These are phyloP conservation scores for Austrofundulus limnaeus DNA, from an alignment of 2,113 vertebrate species.

Conservation along the genomic window DNA sequence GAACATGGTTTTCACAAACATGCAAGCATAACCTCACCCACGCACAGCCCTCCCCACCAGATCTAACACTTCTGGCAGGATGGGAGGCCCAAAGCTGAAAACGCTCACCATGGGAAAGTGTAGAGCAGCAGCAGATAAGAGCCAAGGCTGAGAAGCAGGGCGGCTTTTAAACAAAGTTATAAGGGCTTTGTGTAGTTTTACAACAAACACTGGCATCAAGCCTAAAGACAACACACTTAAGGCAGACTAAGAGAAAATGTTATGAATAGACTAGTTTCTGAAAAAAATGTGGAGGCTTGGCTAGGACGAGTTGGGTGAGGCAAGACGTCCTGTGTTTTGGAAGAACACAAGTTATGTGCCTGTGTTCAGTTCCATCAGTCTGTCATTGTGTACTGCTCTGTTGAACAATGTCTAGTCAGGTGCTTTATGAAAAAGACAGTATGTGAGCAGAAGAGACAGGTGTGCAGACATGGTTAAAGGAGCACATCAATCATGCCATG, in stretches of 20 bases:
- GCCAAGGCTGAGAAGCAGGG: conserved; percentile 21
- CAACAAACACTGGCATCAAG: conserved; percentile 39
- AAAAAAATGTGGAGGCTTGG: conserved; percentile 24
- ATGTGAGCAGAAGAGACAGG: conserved; percentile 35
- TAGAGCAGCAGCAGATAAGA: conserved; percentile 33
- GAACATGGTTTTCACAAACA: conserved; percentile 44
- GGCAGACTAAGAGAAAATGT: conserved; percentile 26
- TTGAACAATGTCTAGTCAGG: conserved; percentile 42
- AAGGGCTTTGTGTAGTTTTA: conserved; percentile 44
- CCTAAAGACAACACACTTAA: conserved; percentile 34
- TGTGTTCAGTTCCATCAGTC: conserved; percentile 45
- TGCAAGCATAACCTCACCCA: conserved; percentile 34
- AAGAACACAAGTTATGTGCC: conserved; percentile 11
- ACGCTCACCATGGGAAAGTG: conserved; percentile 36
- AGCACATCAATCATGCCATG: conserved; percentile 51
- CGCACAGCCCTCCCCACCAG: conserved; percentile 24
- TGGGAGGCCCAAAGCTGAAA: conserved; percentile 40
- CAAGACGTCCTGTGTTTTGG: conserved; percentile 27
- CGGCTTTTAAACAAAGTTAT: conserved; percentile 42
- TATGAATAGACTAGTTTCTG: conserved; percentile 41
- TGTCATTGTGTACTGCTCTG: conserved; percentile 34
- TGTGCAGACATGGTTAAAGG: conserved; percentile 40
- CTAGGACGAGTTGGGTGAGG: conserved; percentile 11
- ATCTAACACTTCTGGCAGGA: conserved; percentile 41
- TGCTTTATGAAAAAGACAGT: conserved; percentile 30